Percentiles rank a stretch among this genome's conserved stretches.
Evolutionary conservation across 2,888 invertebrate genomes (phyloP).

Genomic region (Hermaeophaga mercurialis): DNA sequence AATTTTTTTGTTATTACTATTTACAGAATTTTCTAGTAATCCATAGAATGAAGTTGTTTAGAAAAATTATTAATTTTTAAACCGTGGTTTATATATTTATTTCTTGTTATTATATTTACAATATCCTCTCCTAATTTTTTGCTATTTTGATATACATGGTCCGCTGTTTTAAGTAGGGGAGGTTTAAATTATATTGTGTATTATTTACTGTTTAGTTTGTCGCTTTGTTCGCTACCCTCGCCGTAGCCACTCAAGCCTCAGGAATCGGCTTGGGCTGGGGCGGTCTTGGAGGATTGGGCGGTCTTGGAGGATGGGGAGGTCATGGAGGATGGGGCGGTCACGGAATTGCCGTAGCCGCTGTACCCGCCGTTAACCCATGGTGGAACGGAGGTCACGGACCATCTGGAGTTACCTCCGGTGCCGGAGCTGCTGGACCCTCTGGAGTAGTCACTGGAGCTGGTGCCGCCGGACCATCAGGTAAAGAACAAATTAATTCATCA

Average conservation of each 20-base stretch:
- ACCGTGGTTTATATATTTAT: no score
- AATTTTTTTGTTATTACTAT: no score
- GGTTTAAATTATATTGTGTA: no score
- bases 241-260: constrained; percentile 2
- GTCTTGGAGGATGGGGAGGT: constrained; percentile 7
- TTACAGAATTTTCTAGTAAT: no score
- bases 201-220: constrained; percentile 4
- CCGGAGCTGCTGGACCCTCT: constrained; percentile 32
- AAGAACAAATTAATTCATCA: no score
- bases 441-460: constrained; percentile 32
- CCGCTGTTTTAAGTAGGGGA: no score
- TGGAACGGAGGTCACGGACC: constrained; percentile 28
- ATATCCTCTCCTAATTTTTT: no score
- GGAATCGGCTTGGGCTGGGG: not conserved
- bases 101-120: no score
- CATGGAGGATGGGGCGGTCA: constrained; percentile 1
- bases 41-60: no score
- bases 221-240: constrained; percentile 5
- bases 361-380: constrained; percentile 21
- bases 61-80: no score
- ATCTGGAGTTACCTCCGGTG: constrained; percentile 28
- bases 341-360: constrained; percentile 19
- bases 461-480: constrained; percentile 29
- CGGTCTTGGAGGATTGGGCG: constrained; percentile 1
- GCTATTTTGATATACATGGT: no score